These are phyloP conservation scores for Coenonympha arcania DNA, from an alignment of 2,888 invertebrate genomes.

Conservation along the genomic window DNA sequence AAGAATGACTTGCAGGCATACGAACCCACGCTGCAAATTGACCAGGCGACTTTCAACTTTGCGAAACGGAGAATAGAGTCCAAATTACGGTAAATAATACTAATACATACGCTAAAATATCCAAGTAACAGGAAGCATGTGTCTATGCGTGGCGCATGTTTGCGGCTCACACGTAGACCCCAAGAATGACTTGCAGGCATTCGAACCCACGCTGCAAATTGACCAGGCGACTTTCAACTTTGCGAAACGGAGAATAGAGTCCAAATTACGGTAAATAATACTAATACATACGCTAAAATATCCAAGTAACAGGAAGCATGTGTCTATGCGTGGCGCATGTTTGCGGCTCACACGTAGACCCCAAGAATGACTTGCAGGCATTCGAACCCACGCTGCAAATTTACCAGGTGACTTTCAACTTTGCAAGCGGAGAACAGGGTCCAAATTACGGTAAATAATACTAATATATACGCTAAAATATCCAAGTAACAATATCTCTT, in stretches of 20 bases:
- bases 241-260: conserved; percentile 40
- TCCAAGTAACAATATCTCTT: no score
- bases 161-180: conserved; percentile 81
- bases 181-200: conserved; percentile 36
- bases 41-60: conserved; percentile 36
- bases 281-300: no score
- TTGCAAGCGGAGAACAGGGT: conserved; percentile 42
- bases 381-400: conserved; percentile 36
- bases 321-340: no score
- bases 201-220: conserved; percentile 34
- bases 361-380: conserved; percentile 36
- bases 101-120: no score
- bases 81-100: conserved; percentile 1
- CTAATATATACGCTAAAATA: no score
- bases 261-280: conserved; percentile 13
- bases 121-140: no score
- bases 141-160: conserved; percentile 83
- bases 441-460: conserved; percentile 13
- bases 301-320: no score
- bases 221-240: conserved; percentile 37
- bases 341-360: no score
- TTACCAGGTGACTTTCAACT: conserved; percentile 35
- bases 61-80: conserved; percentile 41
- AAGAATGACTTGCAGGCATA: conserved; percentile 38
- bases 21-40: conserved; percentile 34